These are phyloP conservation scores for Piaya cayana DNA, from an alignment of 2,113 vertebrate genomes.

Conservation along the genomic window DNA sequence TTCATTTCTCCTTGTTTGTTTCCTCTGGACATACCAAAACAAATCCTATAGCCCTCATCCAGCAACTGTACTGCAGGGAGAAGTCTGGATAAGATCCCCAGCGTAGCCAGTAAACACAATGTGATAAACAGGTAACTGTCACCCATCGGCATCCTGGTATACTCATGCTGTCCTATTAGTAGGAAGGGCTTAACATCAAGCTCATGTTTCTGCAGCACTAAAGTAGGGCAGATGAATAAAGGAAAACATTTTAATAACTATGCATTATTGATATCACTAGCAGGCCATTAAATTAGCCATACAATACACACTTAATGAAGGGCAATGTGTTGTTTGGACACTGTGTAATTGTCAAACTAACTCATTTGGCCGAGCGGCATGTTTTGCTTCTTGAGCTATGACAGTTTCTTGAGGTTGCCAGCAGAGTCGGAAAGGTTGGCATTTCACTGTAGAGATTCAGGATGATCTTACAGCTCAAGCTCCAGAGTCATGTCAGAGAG, in stretches of 20 bases:
- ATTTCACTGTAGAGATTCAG: neutral
- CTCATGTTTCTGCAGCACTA: neutral
- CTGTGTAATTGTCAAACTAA: conserved; percentile 31
- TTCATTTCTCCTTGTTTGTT: neutral
- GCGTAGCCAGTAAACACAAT: neutral
- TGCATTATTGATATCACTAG: conserved; percentile 39
- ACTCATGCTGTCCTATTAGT: neutral
- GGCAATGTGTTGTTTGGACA: conserved; percentile 52
- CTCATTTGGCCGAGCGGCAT: conserved; percentile 22
- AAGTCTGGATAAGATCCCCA: neutral
- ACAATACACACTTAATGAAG: conserved; percentile 31
- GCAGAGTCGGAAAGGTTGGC: neutral
- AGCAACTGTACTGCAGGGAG: neutral
- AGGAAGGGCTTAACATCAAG: neutral
- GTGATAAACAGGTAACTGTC: neutral
- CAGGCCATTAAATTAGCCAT: conserved; percentile 41
- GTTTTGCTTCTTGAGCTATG: conserved; percentile 35
- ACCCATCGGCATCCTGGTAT: neutral
- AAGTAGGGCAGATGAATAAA: conserved; percentile 34
- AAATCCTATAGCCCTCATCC: neutral
- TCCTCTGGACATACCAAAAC: neutral
- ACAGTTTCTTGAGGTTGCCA: conserved; percentile 4
- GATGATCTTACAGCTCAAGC: neutral
- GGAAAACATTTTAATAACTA: conserved; percentile 40
- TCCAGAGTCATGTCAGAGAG: neutral